Evolutionary conservation across 2,888 invertebrate species (phyloP), one percentile per base, ranked within the genome.

Genomic region (Spodoptera exigua): DNA sequence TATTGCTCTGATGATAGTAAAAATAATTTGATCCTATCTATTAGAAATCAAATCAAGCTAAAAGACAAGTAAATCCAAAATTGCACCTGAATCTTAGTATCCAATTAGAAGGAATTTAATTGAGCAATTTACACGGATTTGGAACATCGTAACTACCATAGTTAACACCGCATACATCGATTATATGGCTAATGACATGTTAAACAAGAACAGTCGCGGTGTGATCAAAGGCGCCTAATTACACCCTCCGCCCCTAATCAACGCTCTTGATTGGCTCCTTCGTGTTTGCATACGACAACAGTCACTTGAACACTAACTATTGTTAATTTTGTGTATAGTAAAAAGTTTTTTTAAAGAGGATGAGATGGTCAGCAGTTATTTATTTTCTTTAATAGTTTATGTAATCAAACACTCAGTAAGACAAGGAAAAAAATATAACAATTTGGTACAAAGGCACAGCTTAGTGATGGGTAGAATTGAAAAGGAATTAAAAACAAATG

Each of bases 171-270:
- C 70, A 69, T 62, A 51, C 74, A 74, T 80, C 77, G 79, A 80
- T 79, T 80, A 82, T 80, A 82, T 74, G 70, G 74, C 80, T 83
- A 84, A 86, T 87, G 82, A 78, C 70, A 77, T 78, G 82, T 80
- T 78, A 78, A 84, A 87, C 90, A 91, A 90, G 91, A 89, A 88
- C 89, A 84, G 80, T 80, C 82, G 85, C 80, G 82, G 75, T 80
- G 86, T 84, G 89, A 91, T 93, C 93, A 93, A 93, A 93, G 92
- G 91, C 84, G 71, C 76, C 85, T 93, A 92, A 93, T 92, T 89
- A 91, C 79, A 60, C 46, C 58, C 72, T 58, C 75, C 81, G 68
- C 80, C 80, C 84, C 87, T 89, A 91, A 93, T 93, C 91, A 92
- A 88, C 85, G 84, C 79, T 81, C 84, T 88, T 91, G 92, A 91